A percentile compares a stretch with the other conserved stretches of the same genome.
phyloP scores from a whole-genome alignment of 2,797 vertebrate species.

The Kryptolebias ocellatus region DNA sequence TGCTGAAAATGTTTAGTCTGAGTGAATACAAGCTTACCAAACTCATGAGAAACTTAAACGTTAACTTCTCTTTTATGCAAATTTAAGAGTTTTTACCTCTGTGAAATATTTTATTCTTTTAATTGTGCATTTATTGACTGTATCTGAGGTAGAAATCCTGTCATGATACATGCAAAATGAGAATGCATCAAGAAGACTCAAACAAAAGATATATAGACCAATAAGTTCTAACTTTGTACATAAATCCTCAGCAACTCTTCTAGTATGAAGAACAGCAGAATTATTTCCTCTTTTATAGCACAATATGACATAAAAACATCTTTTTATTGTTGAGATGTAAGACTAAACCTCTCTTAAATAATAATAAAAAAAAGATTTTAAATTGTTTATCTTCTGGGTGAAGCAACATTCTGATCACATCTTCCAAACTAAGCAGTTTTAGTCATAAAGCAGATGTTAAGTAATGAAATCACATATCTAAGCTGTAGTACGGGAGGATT shows the following conservation, averaged over 20 bases:
- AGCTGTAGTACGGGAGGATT: conserved; percentile 41
- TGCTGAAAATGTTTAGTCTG: neutral
- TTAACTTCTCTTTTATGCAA: too few relatives aligned
- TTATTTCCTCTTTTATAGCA: neutral
- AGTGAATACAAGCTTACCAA: neutral
- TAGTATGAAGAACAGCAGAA: too few relatives aligned
- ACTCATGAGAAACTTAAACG: neutral
- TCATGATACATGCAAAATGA: neutral
- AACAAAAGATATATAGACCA: neutral
- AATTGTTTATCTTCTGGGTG: neutral
- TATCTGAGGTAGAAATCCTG: neutral
- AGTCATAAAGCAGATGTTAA: neutral
- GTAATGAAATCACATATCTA: neutral
- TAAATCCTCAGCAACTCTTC: neutral
- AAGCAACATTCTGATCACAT: neutral
- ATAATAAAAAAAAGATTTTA: neutral
- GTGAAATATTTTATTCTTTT: neutral
- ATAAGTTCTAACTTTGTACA: neutral
- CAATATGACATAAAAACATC: neutral
- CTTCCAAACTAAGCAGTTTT: too few relatives aligned
- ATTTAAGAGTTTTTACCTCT: too few relatives aligned
- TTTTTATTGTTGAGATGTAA: neutral
- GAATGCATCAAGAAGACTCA: neutral
- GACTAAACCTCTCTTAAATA: neutral
- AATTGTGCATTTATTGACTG: neutral